phyloP scores from a whole-genome alignment of 1,140 invertebrate species.

The Pantala flavescens region DNA sequence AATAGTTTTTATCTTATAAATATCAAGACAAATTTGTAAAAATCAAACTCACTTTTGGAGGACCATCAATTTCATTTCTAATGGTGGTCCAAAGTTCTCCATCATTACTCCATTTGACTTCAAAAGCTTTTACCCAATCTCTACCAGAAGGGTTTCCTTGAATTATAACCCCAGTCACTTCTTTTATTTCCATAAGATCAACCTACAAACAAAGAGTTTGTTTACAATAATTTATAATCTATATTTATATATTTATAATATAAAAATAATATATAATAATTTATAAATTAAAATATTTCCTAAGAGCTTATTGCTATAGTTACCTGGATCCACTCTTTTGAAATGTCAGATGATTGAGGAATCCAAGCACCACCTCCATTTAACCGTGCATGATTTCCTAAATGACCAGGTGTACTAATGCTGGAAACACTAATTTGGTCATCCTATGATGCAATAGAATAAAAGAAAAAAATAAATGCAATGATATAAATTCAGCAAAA shows the following conservation, averaged over 20 bases:
- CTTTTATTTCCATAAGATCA: constrained; percentile 28
- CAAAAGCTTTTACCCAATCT: constrained; percentile 31
- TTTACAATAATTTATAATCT: no score
- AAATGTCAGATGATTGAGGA: constrained; percentile 15
- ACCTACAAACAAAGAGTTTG: constrained; percentile 28
- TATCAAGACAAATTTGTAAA: no score
- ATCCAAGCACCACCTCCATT: constrained; percentile 26
- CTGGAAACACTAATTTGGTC: constrained; percentile 32
- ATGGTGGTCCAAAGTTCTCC: not conserved
- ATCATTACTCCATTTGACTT: not conserved
- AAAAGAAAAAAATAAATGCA: not conserved
- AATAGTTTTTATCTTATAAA: no score
- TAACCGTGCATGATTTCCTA: constrained; percentile 30
- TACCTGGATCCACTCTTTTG: not conserved
- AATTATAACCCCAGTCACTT: constrained; percentile 31
- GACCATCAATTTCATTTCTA: not conserved
- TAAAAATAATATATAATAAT: no score
- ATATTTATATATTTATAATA: no score
- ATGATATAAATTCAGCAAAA: no score
- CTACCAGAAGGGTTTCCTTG: constrained; percentile 29
- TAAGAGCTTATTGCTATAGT: no score
- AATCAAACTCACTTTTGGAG: not conserved
- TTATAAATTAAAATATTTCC: no score
- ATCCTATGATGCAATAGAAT: constrained; percentile 19
- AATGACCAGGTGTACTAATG: constrained; percentile 24